Evolutionary conservation across 2,888 invertebrate species (phyloP), one percentile per base, ranked within the genome.

Genomic region (Oegoconia quadripuncta): DNA sequence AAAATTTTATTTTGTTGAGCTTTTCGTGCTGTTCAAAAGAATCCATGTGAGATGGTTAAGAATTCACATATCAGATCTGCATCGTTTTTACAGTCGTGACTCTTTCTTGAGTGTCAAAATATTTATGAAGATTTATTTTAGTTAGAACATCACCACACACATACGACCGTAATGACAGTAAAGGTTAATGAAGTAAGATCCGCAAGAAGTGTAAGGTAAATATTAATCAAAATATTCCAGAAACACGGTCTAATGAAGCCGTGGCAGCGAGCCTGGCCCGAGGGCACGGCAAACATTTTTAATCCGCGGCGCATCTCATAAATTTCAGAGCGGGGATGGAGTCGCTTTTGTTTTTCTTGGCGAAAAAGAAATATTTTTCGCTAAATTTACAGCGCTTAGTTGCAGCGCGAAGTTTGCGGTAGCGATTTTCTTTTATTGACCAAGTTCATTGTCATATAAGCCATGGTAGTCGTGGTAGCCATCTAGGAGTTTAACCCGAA

Each of bases 241-340:
- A 69, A 74, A 74, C 70, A 69, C 63, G 68, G 55, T 70, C 73
- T 82, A 82, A 82, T 83, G 79, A 83, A 80, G 76, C 67, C 27
- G 13, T 12, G 27, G 13, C 27, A 3, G 25, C 25, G 27, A 11
- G 27, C 13, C 3, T 14, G 69, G 60, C 54, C 65, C 34, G 55
- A 81, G 84, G 79, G 82, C 68, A 75, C 58, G 65, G 77, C 34
- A 34, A 34, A 34, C 34, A 34, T 34, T 34, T 34, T 34, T 34
- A 34, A 84, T 84, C 82, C 82, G 60, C 67, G 63, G 75, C 82
- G 82, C 77, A 82, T 82, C 82, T 81, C 81, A 83, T 82, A 83
- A 83, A 83, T 83, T 80, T 76, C 74, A 71, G 67, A 69, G 71
- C 63, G 58, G 55, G 71, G 74, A 74, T 75, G 72, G 75, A 80